phyloP scores from a whole-genome alignment of 2,797 vertebrate species.

The Phalanger gymnotis region DNA sequence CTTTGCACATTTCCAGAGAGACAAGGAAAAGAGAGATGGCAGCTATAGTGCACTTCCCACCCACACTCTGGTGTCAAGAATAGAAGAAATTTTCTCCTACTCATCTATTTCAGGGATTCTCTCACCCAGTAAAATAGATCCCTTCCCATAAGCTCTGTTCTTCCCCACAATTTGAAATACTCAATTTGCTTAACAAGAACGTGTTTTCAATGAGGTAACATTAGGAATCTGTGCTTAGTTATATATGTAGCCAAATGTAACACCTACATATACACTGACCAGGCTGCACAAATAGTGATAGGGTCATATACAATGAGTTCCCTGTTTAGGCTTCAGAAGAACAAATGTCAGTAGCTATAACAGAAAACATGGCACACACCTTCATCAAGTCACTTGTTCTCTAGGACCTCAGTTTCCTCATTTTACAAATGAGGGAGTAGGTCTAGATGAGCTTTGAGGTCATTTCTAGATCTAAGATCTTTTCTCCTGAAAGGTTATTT shows the following conservation, averaged over 20 bases:
- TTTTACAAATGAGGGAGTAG: background rate
- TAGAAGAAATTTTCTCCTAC: background rate
- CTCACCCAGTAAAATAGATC: background rate
- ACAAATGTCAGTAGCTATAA: background rate
- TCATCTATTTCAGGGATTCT: background rate
- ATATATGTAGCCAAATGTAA: background rate
- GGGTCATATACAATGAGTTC: background rate
- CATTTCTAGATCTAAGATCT: background rate
- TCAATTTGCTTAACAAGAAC: background rate
- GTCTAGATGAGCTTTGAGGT: background rate
- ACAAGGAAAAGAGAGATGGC: background rate
- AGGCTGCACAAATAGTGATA: background rate
- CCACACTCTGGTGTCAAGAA: fast-evolving
- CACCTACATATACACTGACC: background rate
- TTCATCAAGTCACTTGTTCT: background rate
- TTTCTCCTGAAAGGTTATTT: background rate
- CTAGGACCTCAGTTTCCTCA: background rate
- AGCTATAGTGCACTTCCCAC: background rate
- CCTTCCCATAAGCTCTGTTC: background rate
- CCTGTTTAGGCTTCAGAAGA: background rate
- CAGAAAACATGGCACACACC: background rate
- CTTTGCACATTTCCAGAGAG: background rate
- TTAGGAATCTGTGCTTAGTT: background rate
- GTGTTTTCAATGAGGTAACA: background rate
- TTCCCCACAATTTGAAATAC: background rate